A percentile compares a stretch with the other conserved stretches of the same genome.
Conservation (phyloP, 2,113 vertebrate genomes). For the Heliornis fulica region DNA sequence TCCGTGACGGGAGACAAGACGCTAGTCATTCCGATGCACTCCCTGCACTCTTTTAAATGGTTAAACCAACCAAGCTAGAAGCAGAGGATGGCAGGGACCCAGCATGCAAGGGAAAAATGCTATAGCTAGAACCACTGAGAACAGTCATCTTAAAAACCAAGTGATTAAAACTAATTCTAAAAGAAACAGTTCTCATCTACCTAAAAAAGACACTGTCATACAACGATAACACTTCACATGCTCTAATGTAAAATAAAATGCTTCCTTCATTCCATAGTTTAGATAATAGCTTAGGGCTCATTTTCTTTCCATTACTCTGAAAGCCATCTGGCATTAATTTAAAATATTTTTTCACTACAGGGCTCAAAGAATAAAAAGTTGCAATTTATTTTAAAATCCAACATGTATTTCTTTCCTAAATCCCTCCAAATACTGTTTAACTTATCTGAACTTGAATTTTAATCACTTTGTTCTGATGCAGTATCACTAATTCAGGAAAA, state of each 20-base stretch:
- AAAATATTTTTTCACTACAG: slow-evolving; percentile 34
- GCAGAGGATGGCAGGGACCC: not conserved
- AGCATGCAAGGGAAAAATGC: not conserved
- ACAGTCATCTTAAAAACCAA: not conserved
- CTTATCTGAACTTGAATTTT: not conserved
- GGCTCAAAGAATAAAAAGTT: slow-evolving; percentile 16
- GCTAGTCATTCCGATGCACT: not conserved
- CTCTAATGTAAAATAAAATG: slow-evolving; percentile 39
- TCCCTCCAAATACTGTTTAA: not conserved
- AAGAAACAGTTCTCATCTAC: not conserved
- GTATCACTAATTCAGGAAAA: not conserved
- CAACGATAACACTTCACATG: not conserved
- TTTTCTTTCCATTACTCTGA: slow-evolving; percentile 27
- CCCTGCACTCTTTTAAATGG: not conserved
- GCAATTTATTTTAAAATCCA: slow-evolving; percentile 15
- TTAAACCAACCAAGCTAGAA: not conserved
- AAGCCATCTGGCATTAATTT: slow-evolving; percentile 49
- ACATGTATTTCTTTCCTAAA: not conserved
- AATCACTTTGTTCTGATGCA: not conserved
- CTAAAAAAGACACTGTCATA: slow-evolving; percentile 12
- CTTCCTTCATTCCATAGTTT: slow-evolving; percentile 1
- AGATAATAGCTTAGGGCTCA: slow-evolving; percentile 15
- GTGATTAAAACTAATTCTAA: slow-evolving; percentile 43
- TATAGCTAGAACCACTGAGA: not conserved
- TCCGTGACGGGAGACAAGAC: not conserved